A percentile compares a stretch with the other conserved stretches of the same genome.
These are phyloP conservation scores for Eidolon dupreanum DNA, from an alignment of 2,797 vertebrate species.

Conservation along the genomic window DNA sequence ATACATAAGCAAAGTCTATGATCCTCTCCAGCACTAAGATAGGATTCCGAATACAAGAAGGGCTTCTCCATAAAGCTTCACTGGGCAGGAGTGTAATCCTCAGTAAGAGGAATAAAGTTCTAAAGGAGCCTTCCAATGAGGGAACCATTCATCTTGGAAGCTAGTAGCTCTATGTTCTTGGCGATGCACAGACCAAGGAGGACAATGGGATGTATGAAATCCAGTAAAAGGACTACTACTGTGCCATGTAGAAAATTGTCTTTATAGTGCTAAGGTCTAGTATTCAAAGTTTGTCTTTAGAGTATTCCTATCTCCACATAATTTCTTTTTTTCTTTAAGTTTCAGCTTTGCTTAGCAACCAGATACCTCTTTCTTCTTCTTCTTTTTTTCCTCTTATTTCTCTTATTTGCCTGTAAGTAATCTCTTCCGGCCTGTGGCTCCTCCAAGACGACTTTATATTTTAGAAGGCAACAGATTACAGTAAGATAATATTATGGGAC, in stretches of 20 bases:
- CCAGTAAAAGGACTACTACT: background rate
- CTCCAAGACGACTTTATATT: background rate
- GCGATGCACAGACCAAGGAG: background rate
- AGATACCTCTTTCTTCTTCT: background rate
- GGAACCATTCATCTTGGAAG: background rate
- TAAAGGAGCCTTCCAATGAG: background rate
- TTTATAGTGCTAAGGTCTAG: background rate
- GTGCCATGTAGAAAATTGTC: background rate
- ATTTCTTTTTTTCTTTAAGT: background rate
- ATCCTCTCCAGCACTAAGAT: background rate
- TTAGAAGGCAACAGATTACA: background rate
- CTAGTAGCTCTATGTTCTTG: background rate
- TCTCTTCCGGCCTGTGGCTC: background rate
- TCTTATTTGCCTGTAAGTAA: background rate
- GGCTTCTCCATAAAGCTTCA: background rate
- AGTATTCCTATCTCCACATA: background rate
- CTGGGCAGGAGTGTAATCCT: background rate
- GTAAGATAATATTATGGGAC: background rate
- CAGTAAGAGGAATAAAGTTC: background rate
- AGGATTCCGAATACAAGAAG: background rate
- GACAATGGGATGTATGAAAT: background rate
- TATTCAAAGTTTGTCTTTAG: background rate
- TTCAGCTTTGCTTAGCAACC: conserved; percentile 1
- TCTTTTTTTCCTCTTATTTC: background rate
- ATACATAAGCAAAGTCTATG: background rate